phyloP scores from a whole-genome alignment of 2,888 invertebrate species.

The Neria commutata region DNA sequence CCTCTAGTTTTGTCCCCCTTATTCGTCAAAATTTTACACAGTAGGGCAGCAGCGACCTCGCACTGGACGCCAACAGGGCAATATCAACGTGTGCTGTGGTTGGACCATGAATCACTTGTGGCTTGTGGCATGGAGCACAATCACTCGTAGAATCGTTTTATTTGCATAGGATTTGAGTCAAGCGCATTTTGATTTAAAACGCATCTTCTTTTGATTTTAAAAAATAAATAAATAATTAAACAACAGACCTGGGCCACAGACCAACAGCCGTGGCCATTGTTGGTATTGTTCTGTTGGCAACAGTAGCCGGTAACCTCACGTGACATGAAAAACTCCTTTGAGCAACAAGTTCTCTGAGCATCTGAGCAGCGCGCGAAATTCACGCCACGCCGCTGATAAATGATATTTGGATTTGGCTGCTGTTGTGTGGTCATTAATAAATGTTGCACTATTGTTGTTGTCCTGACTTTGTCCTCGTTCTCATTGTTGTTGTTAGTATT shows the following conservation, averaged over 20 bases:
- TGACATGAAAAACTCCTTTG: constrained; percentile 59
- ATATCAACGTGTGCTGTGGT: too few species aligned
- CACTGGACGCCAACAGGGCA: too few species aligned
- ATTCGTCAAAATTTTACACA: too few species aligned
- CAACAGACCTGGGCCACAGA: background rate
- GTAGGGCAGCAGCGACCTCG: too few species aligned
- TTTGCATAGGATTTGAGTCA: constrained; percentile 50
- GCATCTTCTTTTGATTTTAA: constrained; percentile 25
- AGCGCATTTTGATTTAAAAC: constrained; percentile 46
- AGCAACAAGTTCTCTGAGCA: constrained; percentile 57
- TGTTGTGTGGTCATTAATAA: constrained; percentile 51
- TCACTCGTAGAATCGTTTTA: too few species aligned
- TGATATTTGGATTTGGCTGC: constrained; percentile 48
- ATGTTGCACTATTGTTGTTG: constrained; percentile 33
- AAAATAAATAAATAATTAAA: background rate
- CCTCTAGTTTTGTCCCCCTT: too few species aligned
- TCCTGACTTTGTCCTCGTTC: too few species aligned
- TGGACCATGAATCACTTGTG: too few species aligned
- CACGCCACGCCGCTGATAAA: constrained; percentile 55
- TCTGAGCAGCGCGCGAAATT: too few species aligned
- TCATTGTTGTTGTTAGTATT: background rate
- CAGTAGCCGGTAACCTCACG: constrained; percentile 43
- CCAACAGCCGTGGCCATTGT: too few species aligned
- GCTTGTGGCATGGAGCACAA: too few species aligned
- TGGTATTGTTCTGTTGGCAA: constrained; percentile 33